phyloP scores from a whole-genome alignment of 2,113 vertebrate genomes.

The Poeciliopsis prolifica region DNA sequence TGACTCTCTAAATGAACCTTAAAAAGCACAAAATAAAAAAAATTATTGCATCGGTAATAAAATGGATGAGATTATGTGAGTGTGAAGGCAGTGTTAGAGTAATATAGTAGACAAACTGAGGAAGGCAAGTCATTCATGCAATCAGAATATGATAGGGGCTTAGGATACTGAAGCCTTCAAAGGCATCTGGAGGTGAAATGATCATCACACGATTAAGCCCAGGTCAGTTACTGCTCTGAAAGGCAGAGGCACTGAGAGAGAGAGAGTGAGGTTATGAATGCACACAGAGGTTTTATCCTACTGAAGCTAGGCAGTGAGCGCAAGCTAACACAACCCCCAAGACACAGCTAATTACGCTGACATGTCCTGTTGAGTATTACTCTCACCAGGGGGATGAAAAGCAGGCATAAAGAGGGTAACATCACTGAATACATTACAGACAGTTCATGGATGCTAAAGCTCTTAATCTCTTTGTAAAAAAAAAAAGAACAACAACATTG shows the following conservation, averaged over 20 bases:
- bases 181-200: conserved; percentile 42
- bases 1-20: too few relatives aligned
- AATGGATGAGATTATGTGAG: neutral
- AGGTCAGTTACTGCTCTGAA: conserved; percentile 9
- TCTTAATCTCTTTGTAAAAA: conserved; percentile 29
- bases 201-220: neutral
- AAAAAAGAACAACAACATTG: neutral
- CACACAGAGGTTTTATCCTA: conserved; percentile 42
- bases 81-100: neutral
- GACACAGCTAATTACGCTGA: conserved; percentile 62
- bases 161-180: neutral
- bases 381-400: conserved; percentile 28
- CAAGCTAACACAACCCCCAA: conserved; percentile 48
- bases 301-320: conserved; percentile 47
- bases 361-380: conserved; percentile 49
- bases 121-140: neutral
- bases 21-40: neutral
- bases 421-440: conserved; percentile 9
- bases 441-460: conserved; percentile 27
- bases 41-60: neutral
- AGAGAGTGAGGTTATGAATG: conserved; percentile 22
- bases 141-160: neutral
- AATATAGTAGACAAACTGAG: neutral
- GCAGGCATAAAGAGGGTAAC: conserved; percentile 16
- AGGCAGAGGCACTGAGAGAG: neutral